Evolutionary conservation across 2,113 vertebrate genomes (phyloP), one percentile per base, ranked within the genome.

Genomic region (Nothoprocta perdicaria): DNA sequence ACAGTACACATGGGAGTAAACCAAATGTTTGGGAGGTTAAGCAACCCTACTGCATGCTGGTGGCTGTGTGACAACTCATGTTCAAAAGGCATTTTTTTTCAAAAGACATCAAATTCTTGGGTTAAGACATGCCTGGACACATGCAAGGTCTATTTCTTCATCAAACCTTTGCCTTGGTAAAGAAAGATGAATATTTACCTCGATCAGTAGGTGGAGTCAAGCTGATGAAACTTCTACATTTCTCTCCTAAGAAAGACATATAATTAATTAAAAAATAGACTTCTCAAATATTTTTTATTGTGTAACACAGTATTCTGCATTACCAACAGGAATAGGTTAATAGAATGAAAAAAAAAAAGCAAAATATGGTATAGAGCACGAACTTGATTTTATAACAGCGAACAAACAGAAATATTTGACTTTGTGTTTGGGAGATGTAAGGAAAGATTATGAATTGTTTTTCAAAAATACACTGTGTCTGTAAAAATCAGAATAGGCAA

Each of bases 181-280:
- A 81, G 80, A 73, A 48, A 38, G 35, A 27, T 5, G 24, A 8
- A 23, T 48, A 38, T 68, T 95, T 97, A 99, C 99, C 99, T 98
- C 97, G 97, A 95, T 99, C 98, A 72, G 98, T 96, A 58, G 98
- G 91, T 72, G 99, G 98, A 43, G 98, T 97, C 45, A 99, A 95
- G 48, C 98, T 97, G 80, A 98, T 96, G 93, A 99, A 99, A 91
- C 98, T 98, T 94, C 98, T 97, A 86, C 99, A 99, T 43, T 96
- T 98, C 92, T 99, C 98, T 86, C 98, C 99, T 99, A 95, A 41
- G 96, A 98, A 78, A 93, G 16, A 96, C 29, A 93, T 66, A 31
- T 17, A 69, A 77, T 23, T 10, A 27, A 9, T 10, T 7, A 53
- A 13, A 74, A 84, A 83, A 80, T 31, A 8, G 45, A 60, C 80